Base-by-base conservation (phyloP, 2,113 vertebrate genomes). In the Glareola pratincola region DNA sequence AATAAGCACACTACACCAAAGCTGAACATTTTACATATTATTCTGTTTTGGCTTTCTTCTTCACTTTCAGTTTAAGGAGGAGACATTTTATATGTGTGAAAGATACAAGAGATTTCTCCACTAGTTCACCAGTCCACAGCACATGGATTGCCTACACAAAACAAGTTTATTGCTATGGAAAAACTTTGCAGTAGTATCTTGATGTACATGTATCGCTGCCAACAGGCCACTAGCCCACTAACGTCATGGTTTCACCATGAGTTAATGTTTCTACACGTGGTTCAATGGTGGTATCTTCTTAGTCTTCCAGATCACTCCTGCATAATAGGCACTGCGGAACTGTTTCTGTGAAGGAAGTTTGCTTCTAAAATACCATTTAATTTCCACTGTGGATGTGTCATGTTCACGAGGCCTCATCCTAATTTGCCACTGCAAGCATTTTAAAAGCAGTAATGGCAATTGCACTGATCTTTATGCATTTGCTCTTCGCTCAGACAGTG, bases 321-420 rank as follows among this genome's bases (percentile, higher is more conserved):
- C 20, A 13, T 30, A 34, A 47, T 12, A 8, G 54, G 5, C 11
- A 29, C 37, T 60, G 39, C 0, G 2, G 39, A 69, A 9, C 7
- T 53, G 14, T 29, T 67, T 47, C 37, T 1, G 0, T 26, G 50
- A 53, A 71, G 57, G 6, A 67, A 71, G 4, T 43, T 72, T 78
- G 14, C 48, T 82, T 30, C 68, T 64, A 51, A 82, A 88, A 82
- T 72, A 82, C 36, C 2, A 3, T 47, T 66, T 87, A 8, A 32
- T 62, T 93, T 88, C 56, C 36, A 39, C 11, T 0, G 0, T 6
- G 2, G 9, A 3, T 67, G 4, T 47, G 23, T 51, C 20, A 23
- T 43, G 17, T 41, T 77, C 60, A 63, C 18, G 24, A 69, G 27
- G 6, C 27, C 13, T 81, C 34, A 39, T 60, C 8, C n/a, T 26